Evolutionary conservation across 1,140 invertebrate genomes (phyloP).

Genomic region (Drosophila repletoides): DNA sequence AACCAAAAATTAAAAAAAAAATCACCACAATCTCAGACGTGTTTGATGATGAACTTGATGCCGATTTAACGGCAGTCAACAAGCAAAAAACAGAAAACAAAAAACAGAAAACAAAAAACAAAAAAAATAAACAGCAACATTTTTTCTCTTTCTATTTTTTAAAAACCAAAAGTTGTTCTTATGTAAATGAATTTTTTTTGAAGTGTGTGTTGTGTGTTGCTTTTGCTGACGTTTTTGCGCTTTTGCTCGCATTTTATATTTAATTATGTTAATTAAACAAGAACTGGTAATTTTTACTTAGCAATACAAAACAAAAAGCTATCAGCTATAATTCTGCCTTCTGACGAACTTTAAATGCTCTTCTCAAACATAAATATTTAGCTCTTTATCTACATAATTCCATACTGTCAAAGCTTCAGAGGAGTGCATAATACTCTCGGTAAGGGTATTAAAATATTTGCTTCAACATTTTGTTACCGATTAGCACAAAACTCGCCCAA

Average conservation of each 20-base stretch:
- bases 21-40: too few species aligned
- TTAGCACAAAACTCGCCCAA: conserved; percentile 1
- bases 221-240: conserved; percentile 26
- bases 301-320: not conserved
- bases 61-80: conserved; percentile 48
- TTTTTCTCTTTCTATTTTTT: conserved; percentile 5
- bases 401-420: too few species aligned
- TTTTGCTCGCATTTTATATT: conserved; percentile 71
- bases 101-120: conserved; percentile 23
- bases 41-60: conserved; percentile 77
- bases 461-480: conserved; percentile 8
- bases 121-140: conserved; percentile 21
- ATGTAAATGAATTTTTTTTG: conserved; percentile 55
- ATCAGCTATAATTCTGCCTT: too few species aligned
- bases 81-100: conserved; percentile 20
- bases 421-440: not conserved
- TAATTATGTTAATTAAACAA: conserved; percentile 75
- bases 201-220: not conserved
- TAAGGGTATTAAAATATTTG: conserved; percentile 1
- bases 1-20: too few species aligned
- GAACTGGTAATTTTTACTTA: conserved; percentile 21
- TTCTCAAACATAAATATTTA: not conserved
- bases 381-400: not conserved
- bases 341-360: not conserved
- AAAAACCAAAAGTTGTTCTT: conserved; percentile 74